Evolutionary conservation across 1,140 invertebrate genomes (phyloP).

Genomic region (Lasioglossum albipes): DNA sequence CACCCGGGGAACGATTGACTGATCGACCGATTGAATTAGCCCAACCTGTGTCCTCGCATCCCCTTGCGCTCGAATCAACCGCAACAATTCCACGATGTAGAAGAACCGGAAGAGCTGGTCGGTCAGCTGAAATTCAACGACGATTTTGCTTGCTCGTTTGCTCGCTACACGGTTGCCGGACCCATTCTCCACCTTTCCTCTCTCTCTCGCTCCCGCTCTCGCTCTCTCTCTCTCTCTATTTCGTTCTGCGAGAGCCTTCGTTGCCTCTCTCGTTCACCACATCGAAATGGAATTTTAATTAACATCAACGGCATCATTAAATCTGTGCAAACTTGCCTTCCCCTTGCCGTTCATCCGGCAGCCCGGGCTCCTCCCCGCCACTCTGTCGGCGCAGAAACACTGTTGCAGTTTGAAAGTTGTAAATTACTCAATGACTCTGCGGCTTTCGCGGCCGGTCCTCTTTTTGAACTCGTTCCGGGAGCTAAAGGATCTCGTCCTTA

Average conservation of each 20-base stretch:
- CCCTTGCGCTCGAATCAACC: no score
- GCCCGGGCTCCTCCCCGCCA: no score
- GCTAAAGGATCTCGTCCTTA: neutral
- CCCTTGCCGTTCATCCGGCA: neutral
- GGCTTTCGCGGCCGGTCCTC: neutral
- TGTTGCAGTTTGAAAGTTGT: neutral
- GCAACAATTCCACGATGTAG: neutral
- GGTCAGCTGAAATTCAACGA: neutral
- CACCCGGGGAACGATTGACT: neutral
- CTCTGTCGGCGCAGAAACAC: no score
- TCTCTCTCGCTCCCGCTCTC: neutral
- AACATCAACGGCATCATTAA: slow-evolving; percentile 33
- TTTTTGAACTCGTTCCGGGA: neutral
- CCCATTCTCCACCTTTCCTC: neutral
- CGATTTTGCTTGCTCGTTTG: neutral
- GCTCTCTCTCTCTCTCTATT: neutral
- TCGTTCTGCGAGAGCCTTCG: no score
- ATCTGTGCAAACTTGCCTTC: slow-evolving; percentile 14
- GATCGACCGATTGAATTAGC: slow-evolving; percentile 4
- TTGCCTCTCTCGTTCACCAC: neutral
- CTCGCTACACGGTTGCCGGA: neutral
- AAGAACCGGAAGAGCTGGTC: neutral
- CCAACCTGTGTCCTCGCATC: neutral
- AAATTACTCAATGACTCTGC: slow-evolving; percentile 1
- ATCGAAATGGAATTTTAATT: slow-evolving; percentile 40